Evolutionary conservation across 1,140 invertebrate species (phyloP), one percentile per base, ranked within the genome.

Genomic region (Harlomillsia oculata): DNA sequence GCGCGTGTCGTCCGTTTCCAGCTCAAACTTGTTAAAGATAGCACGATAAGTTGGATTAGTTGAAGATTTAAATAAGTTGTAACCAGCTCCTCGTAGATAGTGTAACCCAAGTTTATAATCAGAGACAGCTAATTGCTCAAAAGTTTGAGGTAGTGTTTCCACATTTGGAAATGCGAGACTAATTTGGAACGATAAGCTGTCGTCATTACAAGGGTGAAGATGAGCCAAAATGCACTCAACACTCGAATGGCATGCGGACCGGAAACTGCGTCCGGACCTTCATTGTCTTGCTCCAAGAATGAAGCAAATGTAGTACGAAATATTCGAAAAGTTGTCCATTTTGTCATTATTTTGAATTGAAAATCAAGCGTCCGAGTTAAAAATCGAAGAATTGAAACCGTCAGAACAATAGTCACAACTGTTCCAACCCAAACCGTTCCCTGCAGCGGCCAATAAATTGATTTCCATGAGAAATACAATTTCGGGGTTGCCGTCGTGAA

Each of bases 181-280:
- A 64, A n/a, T 25, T 64, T 60, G 5, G 62, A 64, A 5, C 53
- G 46, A 26, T 60, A 64, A n/a, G 45, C 44, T 5, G 49, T 60
- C 0, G 36, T 39, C 25, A 64, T 40, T 3, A 60, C 21, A 23
- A 64, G 18, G n/a, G 41, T 25, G 23, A 54, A 59, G 6, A 60
- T 6, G 3, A 60, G 13, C 46, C 52, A 60, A 28, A 43, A 34
- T 1, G 28, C n/a, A 30, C n/a, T 9, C 8, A 60, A 34, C 14
- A 21, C 28, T 13, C 46, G n/a, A 1, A 55, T 18, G 2, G 36
- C 25, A 20, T 8, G 14, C 5, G n/a, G 29, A n/a, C n/a, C n/a
- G 5, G 14, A 14, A 8, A 50, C 11, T 11, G 21, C 14, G 1
- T 13, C 16, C 3, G 54, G 41, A 3, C 20, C 13, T 3, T 18